Base-by-base conservation (phyloP, 1,140 invertebrate species). In the Melanaphis sacchari region DNA sequence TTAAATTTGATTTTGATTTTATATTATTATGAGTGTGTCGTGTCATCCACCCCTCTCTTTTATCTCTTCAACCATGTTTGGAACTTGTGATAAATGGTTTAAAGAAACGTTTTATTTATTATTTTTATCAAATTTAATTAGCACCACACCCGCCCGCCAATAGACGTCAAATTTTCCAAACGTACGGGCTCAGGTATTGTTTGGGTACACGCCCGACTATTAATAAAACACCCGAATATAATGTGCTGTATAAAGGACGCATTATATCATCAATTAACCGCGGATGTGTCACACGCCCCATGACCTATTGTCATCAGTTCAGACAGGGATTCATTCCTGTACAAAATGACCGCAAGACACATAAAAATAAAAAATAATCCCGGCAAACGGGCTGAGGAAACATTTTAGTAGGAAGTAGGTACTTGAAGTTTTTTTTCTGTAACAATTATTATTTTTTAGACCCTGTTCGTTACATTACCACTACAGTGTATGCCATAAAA, bases 111-210 rank as follows among this genome's bases (percentile, higher is more conserved):
- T 24, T 89, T 52, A 54, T 38, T 52, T 43, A 43, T 88, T 49
- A 52, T 52, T 59, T 90, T 59, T 54, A 90, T 90, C 21, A 90
- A 90, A 90, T 90, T 52, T 40, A 90, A 90, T 90, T 40, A 90
- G 22, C 52, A 38, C 87, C 41, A 40, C 24, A 26, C 24, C 22
- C 52, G 22, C 9, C 9, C 9, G 9, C 38, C 89, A 46, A 52
- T 54, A 22, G 46, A 52, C n/a, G 87, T 89, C 36, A 90, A 66
- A 49, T 89, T 59, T 90, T 4, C 9, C 26, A 15, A 59, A 90
- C 87, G 4, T 54, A 66, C 54, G 24, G 9, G 38, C 24, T 3
- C 18, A 90, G 15, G 52, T 26, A 66, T 90, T 66, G 52, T 90
- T 90, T 41, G 52, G 36, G 38, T 41, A 90, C 52, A 90, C 38